Evolutionary conservation across 1,140 invertebrate species (phyloP), one percentile per base, ranked within the genome.

Genomic region (Hydropsyche tenuis): DNA sequence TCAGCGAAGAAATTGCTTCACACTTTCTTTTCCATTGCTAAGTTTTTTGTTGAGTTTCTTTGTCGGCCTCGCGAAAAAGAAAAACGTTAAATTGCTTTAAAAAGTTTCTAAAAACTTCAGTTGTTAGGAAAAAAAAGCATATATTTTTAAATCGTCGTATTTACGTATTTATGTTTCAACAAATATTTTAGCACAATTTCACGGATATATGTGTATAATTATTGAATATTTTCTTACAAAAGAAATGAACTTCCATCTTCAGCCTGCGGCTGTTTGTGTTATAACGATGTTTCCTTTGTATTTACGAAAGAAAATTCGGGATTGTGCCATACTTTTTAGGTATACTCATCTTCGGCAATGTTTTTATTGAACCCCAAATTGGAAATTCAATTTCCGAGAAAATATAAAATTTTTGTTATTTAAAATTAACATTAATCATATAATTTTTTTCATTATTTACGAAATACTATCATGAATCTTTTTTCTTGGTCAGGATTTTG

Each of bases 211-310:
- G 30, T 18, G 22, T 62, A 63, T 63, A 63, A 63, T 63, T 63
- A 30, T 42, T 23, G 60, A 14, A 63, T 63, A 25, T 63, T 63
- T 63, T 63, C 60, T 1, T 30, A 30, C 60, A 63, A 63, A 63
- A 63, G 23, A 37, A 37, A 63, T 30, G 60, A 63, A 25, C 16
- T 63, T 14, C 22, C 12, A 63, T 63, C 60, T 27, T 30, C 12
- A 25, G 60, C 60, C 60, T 27, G 23, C 16, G 60, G 60, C 60
- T 63, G 60, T 63, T 63, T 63, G 20, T 63, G 60, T 63, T 63
- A 22, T 30, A 63, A 63, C 27, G 60, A 63, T 63, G 60, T 27
- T 63, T 23, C 60, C 27, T 63, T 63, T 60, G 53, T 60, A 25
- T 60, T 60, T 37, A 37, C 60, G 23, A 63, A 25, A 25, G 60